Evolutionary conservation across 2,888 invertebrate species (phyloP).

Genomic region (Macrophya annulata): DNA sequence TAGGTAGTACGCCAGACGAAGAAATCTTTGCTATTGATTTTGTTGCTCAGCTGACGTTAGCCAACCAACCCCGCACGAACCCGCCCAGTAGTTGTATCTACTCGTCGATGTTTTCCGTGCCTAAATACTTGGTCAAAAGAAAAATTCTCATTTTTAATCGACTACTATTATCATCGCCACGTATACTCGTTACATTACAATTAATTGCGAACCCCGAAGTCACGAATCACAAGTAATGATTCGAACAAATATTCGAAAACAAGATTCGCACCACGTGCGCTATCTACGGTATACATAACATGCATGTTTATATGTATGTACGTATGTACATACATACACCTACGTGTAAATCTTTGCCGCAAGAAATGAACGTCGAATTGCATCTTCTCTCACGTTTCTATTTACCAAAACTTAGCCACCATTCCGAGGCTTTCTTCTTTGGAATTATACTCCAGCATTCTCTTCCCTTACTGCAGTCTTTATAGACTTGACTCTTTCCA

Average conservation of each 20-base stretch:
- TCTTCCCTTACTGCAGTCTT: not conserved
- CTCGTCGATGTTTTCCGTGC: not conserved
- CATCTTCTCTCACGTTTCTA: slow-evolving; percentile 1
- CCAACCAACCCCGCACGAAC: slow-evolving; percentile 16
- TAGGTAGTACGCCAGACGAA: slow-evolving; percentile 50
- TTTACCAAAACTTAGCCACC: not conserved
- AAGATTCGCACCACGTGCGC: not conserved
- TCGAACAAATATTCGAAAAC: not conserved
- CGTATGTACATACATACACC: too few species aligned
- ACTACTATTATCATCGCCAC: not conserved
- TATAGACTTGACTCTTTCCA: not conserved
- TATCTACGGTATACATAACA: not conserved
- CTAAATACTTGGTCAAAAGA: not conserved
- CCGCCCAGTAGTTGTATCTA: slow-evolving; percentile 25
- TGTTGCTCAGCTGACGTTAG: slow-evolving; percentile 44
- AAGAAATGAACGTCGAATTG: not conserved
- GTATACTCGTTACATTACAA: not conserved
- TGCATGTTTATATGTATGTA: too few species aligned
- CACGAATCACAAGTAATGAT: not conserved
- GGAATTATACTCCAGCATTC: not conserved
- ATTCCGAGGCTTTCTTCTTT: not conserved
- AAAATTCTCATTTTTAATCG: not conserved
- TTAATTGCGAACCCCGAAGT: not conserved
- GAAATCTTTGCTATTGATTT: slow-evolving; percentile 53
- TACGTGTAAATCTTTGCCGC: not conserved